Base-by-base conservation (phyloP, 2,797 vertebrate species). In the Martes flavigula region DNA sequence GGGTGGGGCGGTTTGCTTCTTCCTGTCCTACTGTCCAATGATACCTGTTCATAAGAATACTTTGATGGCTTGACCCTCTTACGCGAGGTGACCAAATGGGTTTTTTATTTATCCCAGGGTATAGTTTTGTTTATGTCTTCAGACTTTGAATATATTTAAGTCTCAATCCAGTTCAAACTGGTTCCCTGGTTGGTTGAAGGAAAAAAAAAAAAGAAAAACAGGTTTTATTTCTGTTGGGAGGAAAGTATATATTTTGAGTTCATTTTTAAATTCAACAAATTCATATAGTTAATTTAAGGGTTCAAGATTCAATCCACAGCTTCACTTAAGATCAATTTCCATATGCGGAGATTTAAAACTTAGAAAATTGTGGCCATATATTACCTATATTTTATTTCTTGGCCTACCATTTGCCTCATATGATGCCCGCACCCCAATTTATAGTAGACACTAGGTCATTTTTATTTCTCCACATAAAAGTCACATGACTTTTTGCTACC, bases 401-500 rank as follows among this genome's bases (percentile, higher is more conserved):
- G 32, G 18, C 54, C 75, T 83, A 84, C 56, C 58, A 87, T 79
- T 96, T 90, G 38, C 81, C 43, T 94, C 54, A 12, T 48, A 48
- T 58, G 58, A 93, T 83, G 13, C 17, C 43, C 58, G 1, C 8
- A 82, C 58, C 40, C 66, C 90, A 86, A 92, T 96, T 95, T 96
- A 93, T 86, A 87, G 83, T 15, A 95, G 43, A 81, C 35, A 90
- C 25, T 93, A 66, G 84, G 92, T 96, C 92, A 97, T 85, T 96
- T 97, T 97, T 97, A 97, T 92, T 95, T 95, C 90, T 88, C 35
- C 92, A 88, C 38, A 89, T 96, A 96, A 96, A 97, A 97, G 10
- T 90, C 15, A 0, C 87, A 82, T 94, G 84, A 95, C 60, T 87
- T 95, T 96, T 92, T 94, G 64, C 94, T 93, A 91, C 79, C 48